Conservation (phyloP, 1,140 invertebrate genomes). For the Hyphantria cunea region DNA sequence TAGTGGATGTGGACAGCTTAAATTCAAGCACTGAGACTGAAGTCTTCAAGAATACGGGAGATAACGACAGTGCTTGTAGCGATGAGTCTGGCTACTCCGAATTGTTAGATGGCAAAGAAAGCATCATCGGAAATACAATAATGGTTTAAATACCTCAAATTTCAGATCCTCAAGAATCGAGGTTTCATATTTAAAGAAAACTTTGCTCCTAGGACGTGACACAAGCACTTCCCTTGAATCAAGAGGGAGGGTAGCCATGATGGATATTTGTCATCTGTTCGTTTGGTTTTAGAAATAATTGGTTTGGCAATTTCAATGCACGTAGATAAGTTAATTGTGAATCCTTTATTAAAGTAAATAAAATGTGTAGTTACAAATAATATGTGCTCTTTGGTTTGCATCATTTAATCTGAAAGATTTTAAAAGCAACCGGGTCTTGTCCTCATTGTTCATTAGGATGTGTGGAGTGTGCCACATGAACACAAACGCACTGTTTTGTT, state of each 20-base stretch:
- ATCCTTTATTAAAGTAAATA: conserved; percentile 20
- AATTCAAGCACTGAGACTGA: conserved; percentile 66
- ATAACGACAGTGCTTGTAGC: conserved; percentile 82
- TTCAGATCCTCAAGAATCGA: not conserved
- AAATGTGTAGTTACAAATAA: conserved; percentile 12
- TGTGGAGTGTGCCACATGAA: conserved; percentile 1
- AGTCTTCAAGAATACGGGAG: conserved; percentile 70
- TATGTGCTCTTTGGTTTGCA: conserved; percentile 10
- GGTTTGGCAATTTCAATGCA: conserved; percentile 30
- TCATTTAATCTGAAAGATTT: conserved; percentile 9
- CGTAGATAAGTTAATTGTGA: conserved; percentile 36
- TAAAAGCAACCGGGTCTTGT: conserved; percentile 28
- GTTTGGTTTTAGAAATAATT: conserved; percentile 28
- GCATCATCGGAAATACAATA: conserved; percentile 72
- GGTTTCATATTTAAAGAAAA: conserved; percentile 19
- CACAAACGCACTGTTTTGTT: conserved; percentile 22
- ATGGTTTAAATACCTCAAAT: conserved; percentile 52
- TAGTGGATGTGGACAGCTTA: conserved; percentile 66
- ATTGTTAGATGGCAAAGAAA: conserved; percentile 75
- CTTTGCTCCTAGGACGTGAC: conserved; percentile 7
- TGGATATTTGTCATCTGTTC: conserved; percentile 7
- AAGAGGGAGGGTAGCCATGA: conserved; percentile 8
- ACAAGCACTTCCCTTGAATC: conserved; percentile 5
- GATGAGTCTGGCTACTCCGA: conserved; percentile 83
- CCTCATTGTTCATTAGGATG: not conserved